phyloP scores from a whole-genome alignment of 2,113 vertebrate species.

The Oncorhynchus nerka region DNA sequence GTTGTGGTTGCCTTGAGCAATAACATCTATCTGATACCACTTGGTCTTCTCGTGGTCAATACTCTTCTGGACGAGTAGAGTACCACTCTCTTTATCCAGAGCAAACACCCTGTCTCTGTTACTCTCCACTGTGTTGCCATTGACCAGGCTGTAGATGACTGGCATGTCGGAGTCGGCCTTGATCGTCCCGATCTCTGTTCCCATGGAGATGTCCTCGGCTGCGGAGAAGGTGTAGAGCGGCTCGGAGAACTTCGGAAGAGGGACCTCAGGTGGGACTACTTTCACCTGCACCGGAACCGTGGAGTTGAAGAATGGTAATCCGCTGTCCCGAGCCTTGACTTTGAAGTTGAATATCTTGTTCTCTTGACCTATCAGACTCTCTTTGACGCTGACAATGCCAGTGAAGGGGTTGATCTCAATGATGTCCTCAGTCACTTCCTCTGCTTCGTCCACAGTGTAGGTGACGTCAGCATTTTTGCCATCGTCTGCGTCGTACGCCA shows the following conservation, averaged over 20 bases:
- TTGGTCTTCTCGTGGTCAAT: slow-evolving; percentile 93
- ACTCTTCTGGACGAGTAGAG: slow-evolving; percentile 83
- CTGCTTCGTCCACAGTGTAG: slow-evolving; percentile 85
- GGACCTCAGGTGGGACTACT: slow-evolving; percentile 86
- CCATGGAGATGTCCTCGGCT: slow-evolving; percentile 86
- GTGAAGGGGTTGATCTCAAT: slow-evolving; percentile 92
- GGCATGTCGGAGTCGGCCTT: slow-evolving; percentile 86
- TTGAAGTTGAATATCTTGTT: slow-evolving; percentile 90
- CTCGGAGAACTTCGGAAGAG: slow-evolving; percentile 92
- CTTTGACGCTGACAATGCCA: slow-evolving; percentile 87
- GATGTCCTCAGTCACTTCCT: slow-evolving; percentile 81
- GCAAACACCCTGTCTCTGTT: slow-evolving; percentile 88
- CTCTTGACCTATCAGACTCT: slow-evolving; percentile 87
- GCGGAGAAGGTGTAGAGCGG: slow-evolving; percentile 92
- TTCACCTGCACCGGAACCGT: slow-evolving; percentile 86
- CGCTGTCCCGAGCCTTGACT: slow-evolving; percentile 90
- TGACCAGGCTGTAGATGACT: slow-evolving; percentile 92
- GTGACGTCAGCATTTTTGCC: slow-evolving; percentile 94
- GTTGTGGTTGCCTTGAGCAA: slow-evolving; percentile 86
- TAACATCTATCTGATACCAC: slow-evolving; percentile 93
- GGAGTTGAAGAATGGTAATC: slow-evolving; percentile 87
- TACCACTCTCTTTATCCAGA: slow-evolving; percentile 84
- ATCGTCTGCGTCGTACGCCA: slow-evolving; percentile 94
- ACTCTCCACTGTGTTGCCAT: slow-evolving; percentile 91
- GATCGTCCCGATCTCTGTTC: slow-evolving; percentile 88